phyloP scores from a whole-genome alignment of 92 coral and sea anemone species.

The Palythoa grandiflora region DNA sequence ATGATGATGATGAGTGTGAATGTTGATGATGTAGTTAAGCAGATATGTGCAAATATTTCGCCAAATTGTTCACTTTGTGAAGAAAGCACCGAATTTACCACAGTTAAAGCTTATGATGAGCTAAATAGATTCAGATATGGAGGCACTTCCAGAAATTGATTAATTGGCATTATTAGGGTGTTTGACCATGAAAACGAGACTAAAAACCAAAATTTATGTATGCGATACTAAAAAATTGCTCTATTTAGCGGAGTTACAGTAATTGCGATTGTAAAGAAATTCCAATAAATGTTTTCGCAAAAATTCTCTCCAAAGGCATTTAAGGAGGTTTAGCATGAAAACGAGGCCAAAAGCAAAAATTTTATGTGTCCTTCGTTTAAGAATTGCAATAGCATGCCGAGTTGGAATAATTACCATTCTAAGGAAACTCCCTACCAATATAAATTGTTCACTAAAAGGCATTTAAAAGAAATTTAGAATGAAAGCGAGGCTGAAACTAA shows the following conservation, averaged over 20 bases:
- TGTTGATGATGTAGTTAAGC: no score
- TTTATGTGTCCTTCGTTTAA: not conserved
- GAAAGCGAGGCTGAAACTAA: no score
- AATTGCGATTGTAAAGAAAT: not conserved
- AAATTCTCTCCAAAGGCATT: not conserved
- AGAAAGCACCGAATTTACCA: not conserved
- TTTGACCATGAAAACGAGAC: not conserved
- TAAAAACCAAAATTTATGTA: not conserved
- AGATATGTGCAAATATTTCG: not conserved
- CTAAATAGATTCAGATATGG: not conserved
- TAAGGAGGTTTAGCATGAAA: not conserved
- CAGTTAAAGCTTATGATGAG: not conserved
- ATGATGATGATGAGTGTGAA: no score
- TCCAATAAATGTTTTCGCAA: not conserved
- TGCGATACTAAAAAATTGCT: not conserved
- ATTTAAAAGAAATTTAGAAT: no score
- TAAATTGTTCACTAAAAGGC: no score
- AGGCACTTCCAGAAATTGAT: not conserved
- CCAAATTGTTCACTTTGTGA: no score
- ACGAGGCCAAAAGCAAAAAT: conserved; percentile 12
- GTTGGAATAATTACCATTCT: no score
- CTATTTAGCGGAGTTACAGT: not conserved
- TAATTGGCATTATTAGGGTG: not conserved
- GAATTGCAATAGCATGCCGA: no score
- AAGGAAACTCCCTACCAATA: no score